Percentiles rank a stretch among this genome's conserved stretches.
Conservation (phyloP, 2,113 vertebrate species). For the Gobio gobio region DNA sequence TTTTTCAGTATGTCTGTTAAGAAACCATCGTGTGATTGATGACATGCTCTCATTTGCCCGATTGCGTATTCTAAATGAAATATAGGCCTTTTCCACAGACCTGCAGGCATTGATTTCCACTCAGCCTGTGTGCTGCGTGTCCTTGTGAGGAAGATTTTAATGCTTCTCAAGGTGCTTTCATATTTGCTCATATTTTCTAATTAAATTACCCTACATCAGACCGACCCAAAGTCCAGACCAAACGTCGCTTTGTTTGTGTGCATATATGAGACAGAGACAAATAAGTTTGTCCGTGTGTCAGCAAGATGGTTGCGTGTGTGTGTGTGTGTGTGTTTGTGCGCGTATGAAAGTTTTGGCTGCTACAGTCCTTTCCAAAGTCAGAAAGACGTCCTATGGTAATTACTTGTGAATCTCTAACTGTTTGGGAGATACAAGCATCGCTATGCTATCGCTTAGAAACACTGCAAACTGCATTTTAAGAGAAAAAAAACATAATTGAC, state of each 20-base stretch:
- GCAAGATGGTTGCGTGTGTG: neutral
- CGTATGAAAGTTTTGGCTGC: neutral
- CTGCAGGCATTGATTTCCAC: constrained; percentile 75
- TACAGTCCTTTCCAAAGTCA: constrained; percentile 16
- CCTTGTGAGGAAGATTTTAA: constrained; percentile 61
- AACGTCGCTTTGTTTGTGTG: constrained; percentile 55
- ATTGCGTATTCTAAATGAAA: constrained; percentile 76
- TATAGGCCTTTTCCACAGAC: constrained; percentile 65
- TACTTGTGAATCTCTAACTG: neutral
- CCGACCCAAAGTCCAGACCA: constrained; percentile 48
- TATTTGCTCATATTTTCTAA: constrained; percentile 55
- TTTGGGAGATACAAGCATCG: neutral
- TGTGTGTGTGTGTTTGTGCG: neutral
- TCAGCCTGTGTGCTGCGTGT: constrained; percentile 61
- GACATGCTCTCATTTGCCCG: constrained; percentile 65
- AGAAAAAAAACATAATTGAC: neutral
- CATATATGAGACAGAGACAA: neutral
- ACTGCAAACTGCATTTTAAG: neutral
- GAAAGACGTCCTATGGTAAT: neutral
- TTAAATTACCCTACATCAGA: constrained; percentile 55
- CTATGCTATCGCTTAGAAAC: neutral
- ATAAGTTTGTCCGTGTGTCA: constrained; percentile 22
- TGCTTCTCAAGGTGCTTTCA: constrained; percentile 53
- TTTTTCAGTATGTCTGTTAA: constrained; percentile 32
- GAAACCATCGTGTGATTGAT: constrained; percentile 68